Evolutionary conservation across 1,140 invertebrate species (phyloP).

Genomic region (Maconellicoccus hirsutus): DNA sequence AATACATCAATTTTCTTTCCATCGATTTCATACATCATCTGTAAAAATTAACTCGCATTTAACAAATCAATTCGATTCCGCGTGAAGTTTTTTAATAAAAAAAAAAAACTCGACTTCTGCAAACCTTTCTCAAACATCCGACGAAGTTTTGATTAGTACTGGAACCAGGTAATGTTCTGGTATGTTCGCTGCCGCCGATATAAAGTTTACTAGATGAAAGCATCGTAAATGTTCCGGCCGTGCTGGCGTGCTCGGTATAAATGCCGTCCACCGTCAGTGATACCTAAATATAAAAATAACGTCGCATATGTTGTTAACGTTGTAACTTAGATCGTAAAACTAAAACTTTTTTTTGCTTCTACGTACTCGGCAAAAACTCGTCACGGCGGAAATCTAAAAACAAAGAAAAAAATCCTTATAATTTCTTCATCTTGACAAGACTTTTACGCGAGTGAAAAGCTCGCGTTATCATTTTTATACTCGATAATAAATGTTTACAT

Average conservation of each 20-base stretch:
- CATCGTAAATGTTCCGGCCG: slow-evolving; percentile 81
- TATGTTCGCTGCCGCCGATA: slow-evolving; percentile 79
- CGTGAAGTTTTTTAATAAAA: slow-evolving; percentile 13
- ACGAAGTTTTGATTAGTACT: slow-evolving; percentile 80
- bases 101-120: neutral
- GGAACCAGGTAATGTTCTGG: slow-evolving; percentile 64
- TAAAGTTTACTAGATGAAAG: slow-evolving; percentile 74
- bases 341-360: neutral
- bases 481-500: neutral
- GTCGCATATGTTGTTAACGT: neutral
- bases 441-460: too few relatives aligned
- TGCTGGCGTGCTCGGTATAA: slow-evolving; percentile 80
- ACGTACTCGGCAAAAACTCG: slow-evolving; percentile 69
- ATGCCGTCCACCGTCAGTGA: slow-evolving; percentile 84
- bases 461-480: neutral
- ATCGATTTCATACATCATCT: slow-evolving; percentile 88
- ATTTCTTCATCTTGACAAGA: neutral
- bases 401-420: slow-evolving; percentile 21
- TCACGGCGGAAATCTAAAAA: slow-evolving; percentile 68
- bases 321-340: neutral
- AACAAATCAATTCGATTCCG: neutral
- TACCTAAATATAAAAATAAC: slow-evolving; percentile 49
- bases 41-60: neutral
- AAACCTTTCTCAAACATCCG: slow-evolving; percentile 87
- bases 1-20: slow-evolving; percentile 76